These are phyloP conservation scores for Melopsittacus undulatus DNA, from an alignment of 2,797 vertebrate genomes.

Conservation along the genomic window DNA sequence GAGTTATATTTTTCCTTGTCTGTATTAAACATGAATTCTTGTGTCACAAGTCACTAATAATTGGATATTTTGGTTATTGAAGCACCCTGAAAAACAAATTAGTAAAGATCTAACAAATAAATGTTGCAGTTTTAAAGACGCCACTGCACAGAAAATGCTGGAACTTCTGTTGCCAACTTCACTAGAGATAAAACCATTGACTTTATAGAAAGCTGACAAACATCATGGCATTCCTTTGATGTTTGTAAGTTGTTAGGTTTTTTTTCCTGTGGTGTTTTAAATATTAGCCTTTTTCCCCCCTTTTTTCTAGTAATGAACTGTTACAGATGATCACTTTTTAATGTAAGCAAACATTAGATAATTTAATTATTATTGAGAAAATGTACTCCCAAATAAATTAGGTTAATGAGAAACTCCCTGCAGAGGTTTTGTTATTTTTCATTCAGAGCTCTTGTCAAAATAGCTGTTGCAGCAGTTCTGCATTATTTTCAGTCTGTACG, in stretches of 20 bases:
- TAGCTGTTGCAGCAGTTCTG: constrained; percentile 30
- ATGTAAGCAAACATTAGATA: constrained; percentile 62
- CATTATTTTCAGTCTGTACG: not conserved
- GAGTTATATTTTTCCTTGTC: not conserved
- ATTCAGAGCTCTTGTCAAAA: constrained; percentile 64
- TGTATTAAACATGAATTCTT: not conserved
- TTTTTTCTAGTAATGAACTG: constrained; percentile 55
- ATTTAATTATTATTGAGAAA: constrained; percentile 73
- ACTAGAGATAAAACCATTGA: constrained; percentile 27
- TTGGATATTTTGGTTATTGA: not conserved
- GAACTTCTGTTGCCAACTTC: constrained; percentile 48
- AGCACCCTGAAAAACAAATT: not conserved
- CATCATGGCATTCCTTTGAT: constrained; percentile 32
- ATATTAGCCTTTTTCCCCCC: not conserved
- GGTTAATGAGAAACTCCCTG: constrained; percentile 72
- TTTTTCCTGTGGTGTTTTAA: constrained; percentile 46
- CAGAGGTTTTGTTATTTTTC: constrained; percentile 70
- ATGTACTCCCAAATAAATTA: constrained; percentile 72
- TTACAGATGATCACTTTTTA: constrained; percentile 63
- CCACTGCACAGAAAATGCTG: constrained; percentile 4
- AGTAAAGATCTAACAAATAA: not conserved
- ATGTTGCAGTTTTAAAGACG: constrained; percentile 47
- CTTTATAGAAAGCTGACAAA: constrained; percentile 51
- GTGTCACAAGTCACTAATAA: not conserved
- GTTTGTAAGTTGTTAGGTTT: constrained; percentile 47